A percentile compares a stretch with the other conserved stretches of the same genome.
Evolutionary conservation across 1,140 invertebrate genomes (phyloP).

Genomic region (Callitettix versicolor): DNA sequence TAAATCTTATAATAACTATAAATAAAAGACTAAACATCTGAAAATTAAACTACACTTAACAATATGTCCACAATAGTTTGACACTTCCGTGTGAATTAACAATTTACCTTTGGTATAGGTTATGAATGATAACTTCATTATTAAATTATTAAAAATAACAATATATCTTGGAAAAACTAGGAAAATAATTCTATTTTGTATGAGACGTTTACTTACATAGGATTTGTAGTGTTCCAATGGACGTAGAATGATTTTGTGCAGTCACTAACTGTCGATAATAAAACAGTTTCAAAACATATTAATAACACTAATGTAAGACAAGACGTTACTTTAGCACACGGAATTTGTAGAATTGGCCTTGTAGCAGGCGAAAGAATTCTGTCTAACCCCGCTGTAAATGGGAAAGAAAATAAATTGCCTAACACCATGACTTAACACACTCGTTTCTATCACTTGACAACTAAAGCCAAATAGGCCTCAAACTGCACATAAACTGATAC

Average conservation of each 20-base stretch:
- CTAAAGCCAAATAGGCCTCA: not conserved
- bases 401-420: slow-evolving; percentile 12
- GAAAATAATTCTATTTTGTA: not conserved
- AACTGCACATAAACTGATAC: not conserved
- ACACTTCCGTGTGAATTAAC: not conserved
- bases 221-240: slow-evolving; percentile 78
- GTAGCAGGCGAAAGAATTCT: slow-evolving; percentile 13
- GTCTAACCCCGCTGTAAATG: slow-evolving; percentile 10
- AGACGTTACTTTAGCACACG: slow-evolving; percentile 39
- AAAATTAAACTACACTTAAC: not conserved
- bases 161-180: not conserved
- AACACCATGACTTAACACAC: slow-evolving; percentile 10
- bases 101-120: not conserved
- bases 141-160: too few relatives aligned
- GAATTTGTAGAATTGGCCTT: slow-evolving; percentile 22
- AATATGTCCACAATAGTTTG: not conserved
- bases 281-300: slow-evolving; percentile 64
- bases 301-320: slow-evolving; percentile 57
- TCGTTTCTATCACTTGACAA: slow-evolving; percentile 2
- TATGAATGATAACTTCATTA: not conserved
- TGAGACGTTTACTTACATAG: slow-evolving; percentile 46
- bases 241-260: slow-evolving; percentile 73
- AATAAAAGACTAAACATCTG: not conserved
- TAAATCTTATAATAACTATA: not conserved
- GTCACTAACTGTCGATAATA: slow-evolving; percentile 59